phyloP scores from a whole-genome alignment of 1,140 invertebrate species.

The Littorina saxatilis region DNA sequence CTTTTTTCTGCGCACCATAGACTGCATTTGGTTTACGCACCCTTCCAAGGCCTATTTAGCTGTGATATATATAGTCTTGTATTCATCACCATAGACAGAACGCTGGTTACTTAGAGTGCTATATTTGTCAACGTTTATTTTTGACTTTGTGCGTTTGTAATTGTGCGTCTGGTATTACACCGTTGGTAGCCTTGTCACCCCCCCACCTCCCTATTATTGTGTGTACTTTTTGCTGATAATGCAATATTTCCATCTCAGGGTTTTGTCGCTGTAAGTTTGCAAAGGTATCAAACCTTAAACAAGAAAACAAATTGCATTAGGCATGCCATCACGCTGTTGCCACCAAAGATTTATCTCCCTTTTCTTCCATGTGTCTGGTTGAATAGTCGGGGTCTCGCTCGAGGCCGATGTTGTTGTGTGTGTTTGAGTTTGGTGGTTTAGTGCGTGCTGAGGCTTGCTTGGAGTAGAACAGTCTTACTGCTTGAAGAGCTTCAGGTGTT shows the following conservation, averaged over 20 bases:
- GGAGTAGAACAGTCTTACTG: too few species aligned
- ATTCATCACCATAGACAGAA: slow-evolving; percentile 24
- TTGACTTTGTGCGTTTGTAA: slow-evolving; percentile 16
- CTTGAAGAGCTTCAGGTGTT: too few species aligned
- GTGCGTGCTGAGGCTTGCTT: too few species aligned
- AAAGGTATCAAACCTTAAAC: slow-evolving; percentile 17
- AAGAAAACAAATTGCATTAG: slow-evolving; percentile 36
- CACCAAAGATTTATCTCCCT: slow-evolving; percentile 38
- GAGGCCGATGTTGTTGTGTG: too few species aligned
- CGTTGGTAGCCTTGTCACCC: slow-evolving; percentile 25
- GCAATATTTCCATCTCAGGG: slow-evolving; percentile 42
- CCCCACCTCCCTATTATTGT: slow-evolving; percentile 35
- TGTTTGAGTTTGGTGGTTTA: too few species aligned
- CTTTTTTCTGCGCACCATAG: slow-evolving; percentile 16
- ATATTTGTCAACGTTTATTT: slow-evolving; percentile 22
- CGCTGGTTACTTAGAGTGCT: slow-evolving; percentile 20
- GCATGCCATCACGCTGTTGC: slow-evolving; percentile 33
- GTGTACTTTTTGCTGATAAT: slow-evolving; percentile 38
- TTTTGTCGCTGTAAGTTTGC: slow-evolving; percentile 40
- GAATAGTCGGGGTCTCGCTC: not conserved
- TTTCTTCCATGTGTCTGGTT: slow-evolving; percentile 38
- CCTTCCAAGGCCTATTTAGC: slow-evolving; percentile 39
- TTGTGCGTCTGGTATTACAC: slow-evolving; percentile 4
- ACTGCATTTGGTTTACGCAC: slow-evolving; percentile 37
- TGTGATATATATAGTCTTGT: slow-evolving; percentile 39